These are phyloP conservation scores for Dolichopus griseipennis DNA, from an alignment of 2,888 invertebrate genomes.

Conservation along the genomic window DNA sequence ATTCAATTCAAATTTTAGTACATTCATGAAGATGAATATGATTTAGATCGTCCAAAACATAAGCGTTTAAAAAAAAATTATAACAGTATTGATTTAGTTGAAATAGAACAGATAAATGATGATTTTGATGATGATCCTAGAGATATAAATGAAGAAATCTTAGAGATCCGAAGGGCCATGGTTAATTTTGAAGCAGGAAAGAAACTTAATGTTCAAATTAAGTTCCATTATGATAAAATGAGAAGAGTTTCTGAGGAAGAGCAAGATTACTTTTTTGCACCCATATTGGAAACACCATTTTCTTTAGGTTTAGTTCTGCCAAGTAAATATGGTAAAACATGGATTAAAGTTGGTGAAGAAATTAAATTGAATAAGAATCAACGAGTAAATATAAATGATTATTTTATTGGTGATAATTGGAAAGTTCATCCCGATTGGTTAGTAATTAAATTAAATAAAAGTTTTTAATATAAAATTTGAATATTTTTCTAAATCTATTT, in stretches of 20 bases:
- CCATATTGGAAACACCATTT: conserved; percentile 76
- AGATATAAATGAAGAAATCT: conserved; percentile 51
- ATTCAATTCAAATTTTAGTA: conserved; percentile 2
- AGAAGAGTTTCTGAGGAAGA: conserved; percentile 70
- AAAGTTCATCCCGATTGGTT: conserved; percentile 80
- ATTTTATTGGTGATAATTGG: conserved; percentile 65
- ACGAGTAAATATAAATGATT: conserved; percentile 61
- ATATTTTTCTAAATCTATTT: neutral
- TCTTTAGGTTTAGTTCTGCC: conserved; percentile 79
- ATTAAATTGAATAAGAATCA: conserved; percentile 58
- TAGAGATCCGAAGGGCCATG: conserved; percentile 53
- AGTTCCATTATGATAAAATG: conserved; percentile 78
- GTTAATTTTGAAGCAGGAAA: conserved; percentile 61
- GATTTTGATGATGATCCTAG: conserved; percentile 52
- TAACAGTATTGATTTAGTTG: conserved; percentile 91
- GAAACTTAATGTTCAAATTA: conserved; percentile 58
- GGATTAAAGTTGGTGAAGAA: conserved; percentile 64
- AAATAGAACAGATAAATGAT: conserved; percentile 76
- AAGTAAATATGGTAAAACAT: conserved; percentile 56
- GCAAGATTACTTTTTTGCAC: conserved; percentile 75
- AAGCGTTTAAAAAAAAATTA: conserved; percentile 71
- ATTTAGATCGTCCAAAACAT: conserved; percentile 4
- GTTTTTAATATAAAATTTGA: no score
- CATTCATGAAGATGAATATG: conserved; percentile 5
- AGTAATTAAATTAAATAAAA: conserved; percentile 19